Percentiles rank a stretch among this genome's conserved stretches.
These are phyloP conservation scores for Diorhabda sublineata DNA, from an alignment of 1,140 invertebrate species.

Conservation along the genomic window DNA sequence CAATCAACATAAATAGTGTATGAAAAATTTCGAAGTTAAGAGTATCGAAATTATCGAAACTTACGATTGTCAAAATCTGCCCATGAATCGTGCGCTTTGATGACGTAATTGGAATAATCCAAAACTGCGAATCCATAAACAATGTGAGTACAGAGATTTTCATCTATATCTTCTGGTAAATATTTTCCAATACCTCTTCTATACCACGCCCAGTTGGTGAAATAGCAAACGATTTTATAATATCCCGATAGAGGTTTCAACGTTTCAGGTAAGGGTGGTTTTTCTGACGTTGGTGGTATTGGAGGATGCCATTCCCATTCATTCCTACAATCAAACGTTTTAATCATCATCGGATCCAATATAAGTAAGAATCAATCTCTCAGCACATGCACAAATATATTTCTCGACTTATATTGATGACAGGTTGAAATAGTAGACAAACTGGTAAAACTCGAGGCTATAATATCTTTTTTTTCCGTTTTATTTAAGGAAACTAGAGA, in stretches of 20 bases:
- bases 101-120: conserved; percentile 69
- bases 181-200: conserved; percentile 77
- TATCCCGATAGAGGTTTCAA: conserved; percentile 43
- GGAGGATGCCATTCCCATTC: conserved; percentile 37
- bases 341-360: no score
- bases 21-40: no score
- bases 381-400: no score
- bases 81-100: conserved; percentile 84
- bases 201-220: conserved; percentile 94
- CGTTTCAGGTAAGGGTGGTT: conserved; percentile 35
- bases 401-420: no score
- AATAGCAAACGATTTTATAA: conserved; percentile 83
- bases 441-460: no score
- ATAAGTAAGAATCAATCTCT: no score
- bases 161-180: conserved; percentile 78
- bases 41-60: conserved; percentile 29
- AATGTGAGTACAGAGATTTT: conserved; percentile 83
- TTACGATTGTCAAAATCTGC: conserved; percentile 81
- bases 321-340: conserved; percentile 15
- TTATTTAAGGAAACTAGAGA: no score
- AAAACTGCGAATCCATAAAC: conserved; percentile 89
- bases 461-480: no score
- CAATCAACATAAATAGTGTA: no score
- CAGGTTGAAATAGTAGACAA: no score
- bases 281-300: conserved; percentile 37